These are phyloP conservation scores for Tyrannus savana DNA, from an alignment of 2,113 vertebrate genomes.

Conservation along the genomic window DNA sequence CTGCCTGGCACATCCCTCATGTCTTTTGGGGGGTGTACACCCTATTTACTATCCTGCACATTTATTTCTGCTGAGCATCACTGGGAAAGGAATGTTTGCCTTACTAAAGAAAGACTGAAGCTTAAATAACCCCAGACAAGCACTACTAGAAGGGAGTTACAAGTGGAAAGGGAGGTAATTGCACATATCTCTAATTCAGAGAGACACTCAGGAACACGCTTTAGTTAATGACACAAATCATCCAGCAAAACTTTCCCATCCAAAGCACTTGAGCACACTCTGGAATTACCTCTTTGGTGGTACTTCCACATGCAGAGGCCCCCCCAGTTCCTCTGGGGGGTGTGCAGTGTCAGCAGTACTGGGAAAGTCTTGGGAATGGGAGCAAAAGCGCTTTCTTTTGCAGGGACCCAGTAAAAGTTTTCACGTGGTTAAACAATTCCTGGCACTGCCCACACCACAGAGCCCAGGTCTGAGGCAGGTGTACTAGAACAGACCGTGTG, in stretches of 20 bases:
- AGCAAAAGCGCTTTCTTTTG: background rate
- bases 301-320: background rate
- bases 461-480: background rate
- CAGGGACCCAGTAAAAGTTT: background rate
- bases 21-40: background rate
- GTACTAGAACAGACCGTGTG: background rate
- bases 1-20: background rate
- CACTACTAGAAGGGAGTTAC: background rate
- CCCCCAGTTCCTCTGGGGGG: rapidly evolving
- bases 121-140: background rate
- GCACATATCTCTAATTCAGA: background rate
- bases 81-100: background rate
- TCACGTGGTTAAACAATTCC: background rate
- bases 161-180: background rate
- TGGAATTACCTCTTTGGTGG: background rate
- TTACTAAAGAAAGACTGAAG: background rate
- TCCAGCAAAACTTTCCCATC: background rate
- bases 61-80: background rate
- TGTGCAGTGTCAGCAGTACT: background rate
- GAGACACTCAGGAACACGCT: background rate
- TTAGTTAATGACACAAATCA: background rate
- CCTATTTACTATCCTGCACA: background rate
- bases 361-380: background rate
- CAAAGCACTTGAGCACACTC: background rate
- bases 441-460: background rate